These are phyloP conservation scores for Euglossa dilemma DNA, from an alignment of 1,140 invertebrate genomes.

Conservation along the genomic window DNA sequence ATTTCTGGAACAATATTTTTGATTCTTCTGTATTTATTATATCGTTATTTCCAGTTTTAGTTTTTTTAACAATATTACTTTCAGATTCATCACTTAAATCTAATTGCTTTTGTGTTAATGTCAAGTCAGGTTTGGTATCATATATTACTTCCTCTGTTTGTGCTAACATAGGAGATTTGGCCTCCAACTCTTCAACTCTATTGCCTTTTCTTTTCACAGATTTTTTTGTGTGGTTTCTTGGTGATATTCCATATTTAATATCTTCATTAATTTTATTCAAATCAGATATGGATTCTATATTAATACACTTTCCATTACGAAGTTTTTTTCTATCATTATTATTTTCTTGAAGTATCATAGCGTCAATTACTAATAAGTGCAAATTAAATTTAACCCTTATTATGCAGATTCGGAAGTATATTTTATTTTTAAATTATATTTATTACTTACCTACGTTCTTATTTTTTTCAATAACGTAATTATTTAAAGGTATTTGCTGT, in stretches of 20 bases:
- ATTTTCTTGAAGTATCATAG: neutral
- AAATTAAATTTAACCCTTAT: constrained; percentile 15
- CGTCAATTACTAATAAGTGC: neutral
- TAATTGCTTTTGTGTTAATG: neutral
- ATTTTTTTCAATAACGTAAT: neutral
- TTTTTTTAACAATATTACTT: constrained; percentile 11
- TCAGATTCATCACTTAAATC: constrained; percentile 14
- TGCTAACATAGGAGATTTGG: constrained; percentile 19
- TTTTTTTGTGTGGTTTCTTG: neutral
- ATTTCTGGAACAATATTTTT: neutral
- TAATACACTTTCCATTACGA: constrained; percentile 33
- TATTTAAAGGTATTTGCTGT: constrained; percentile 8
- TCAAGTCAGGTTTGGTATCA: neutral
- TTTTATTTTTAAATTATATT: neutral
- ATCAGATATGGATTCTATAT: neutral
- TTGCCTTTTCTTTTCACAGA: constrained; percentile 24
- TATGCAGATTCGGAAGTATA: no score
- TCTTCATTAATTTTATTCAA: constrained; percentile 3
- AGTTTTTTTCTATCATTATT: constrained; percentile 28
- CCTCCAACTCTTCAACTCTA: constrained; percentile 1
- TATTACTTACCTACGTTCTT: neutral
- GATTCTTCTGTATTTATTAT: neutral
- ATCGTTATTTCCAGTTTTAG: constrained; percentile 25
- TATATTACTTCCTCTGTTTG: neutral
- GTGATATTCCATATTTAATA: neutral